Base-by-base conservation (phyloP, 2,113 vertebrate species). In the Fulica atra region DNA sequence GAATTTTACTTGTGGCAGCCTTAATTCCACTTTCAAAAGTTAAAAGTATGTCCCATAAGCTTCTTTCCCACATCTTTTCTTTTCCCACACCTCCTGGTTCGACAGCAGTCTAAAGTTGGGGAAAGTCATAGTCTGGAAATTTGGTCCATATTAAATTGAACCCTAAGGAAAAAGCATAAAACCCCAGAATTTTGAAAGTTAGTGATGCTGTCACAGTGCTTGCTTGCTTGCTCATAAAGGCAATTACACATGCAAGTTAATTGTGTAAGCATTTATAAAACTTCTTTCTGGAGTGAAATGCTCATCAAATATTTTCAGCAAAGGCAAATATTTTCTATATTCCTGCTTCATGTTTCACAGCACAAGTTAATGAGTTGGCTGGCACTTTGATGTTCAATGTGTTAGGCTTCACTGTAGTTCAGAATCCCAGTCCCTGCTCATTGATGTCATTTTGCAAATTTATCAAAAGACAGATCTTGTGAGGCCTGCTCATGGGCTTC, bases 291-390 rank as follows among this genome's bases (percentile, higher is more conserved):
- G 40, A 88, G 77, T 50, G 50, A 86, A 93, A 94, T 69, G 6
- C 16, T 94, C 94, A 69, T 85, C 42, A 83, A 70, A 57, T 94
- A 64, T 91, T 89, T 94, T 92, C 79, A 90, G 74, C 50, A 90
- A 80, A 92, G 29, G 28, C 54, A 86, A 93, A 86, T 91, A 91
- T 91, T 88, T 95, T 91, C 50, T 69, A 16, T 94, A 44, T 40
- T 93, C 26, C 33, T 73, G 40, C 68, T 88, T 91, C 83, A 66
- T 86, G 64, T 96, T 93, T 94, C 79, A 72, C 57, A 86, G 48
- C 48, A 72, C 50, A 77, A 91, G 71, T 78, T 96, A 96, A 91
- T 88, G 82, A 91, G 50, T 88, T 86, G 57, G 31, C 83, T 92
- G 68, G 85, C 68, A 81, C 86, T 88, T 93, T 86, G 71, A 88